phyloP scores from a whole-genome alignment of 2,797 vertebrate genomes.

The Poecilia velifera region DNA sequence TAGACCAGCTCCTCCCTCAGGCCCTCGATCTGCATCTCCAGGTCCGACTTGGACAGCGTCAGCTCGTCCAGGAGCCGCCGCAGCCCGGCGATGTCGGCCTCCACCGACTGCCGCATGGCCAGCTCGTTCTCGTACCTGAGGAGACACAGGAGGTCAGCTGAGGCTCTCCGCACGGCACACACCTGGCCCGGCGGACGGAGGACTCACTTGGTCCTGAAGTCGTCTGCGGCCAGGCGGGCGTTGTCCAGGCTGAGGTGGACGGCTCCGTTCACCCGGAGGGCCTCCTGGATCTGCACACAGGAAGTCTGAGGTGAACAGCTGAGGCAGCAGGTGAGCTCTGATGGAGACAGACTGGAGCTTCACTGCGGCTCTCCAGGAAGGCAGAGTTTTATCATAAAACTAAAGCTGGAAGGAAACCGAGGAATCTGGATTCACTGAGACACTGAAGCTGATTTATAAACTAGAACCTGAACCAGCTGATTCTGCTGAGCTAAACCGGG shows the following conservation, averaged over 20 bases:
- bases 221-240: constrained; percentile 84
- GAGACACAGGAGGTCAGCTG: background rate
- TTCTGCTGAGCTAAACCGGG: background rate
- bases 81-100: constrained; percentile 87
- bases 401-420: background rate
- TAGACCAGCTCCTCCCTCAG: constrained; percentile 87
- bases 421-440: background rate
- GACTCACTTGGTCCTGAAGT: constrained; percentile 87
- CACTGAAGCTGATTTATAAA: background rate
- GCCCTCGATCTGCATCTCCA: constrained; percentile 87
- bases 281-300: constrained; percentile 74
- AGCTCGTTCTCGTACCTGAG: constrained; percentile 63
- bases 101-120: constrained; percentile 78
- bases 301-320: background rate
- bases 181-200: constrained; percentile 56
- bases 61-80: constrained; percentile 86
- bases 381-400: background rate
- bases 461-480: background rate
- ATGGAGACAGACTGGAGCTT: background rate
- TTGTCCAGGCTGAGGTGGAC: constrained; percentile 80
- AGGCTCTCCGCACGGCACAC: background rate
- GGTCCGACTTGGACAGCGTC: constrained; percentile 81
- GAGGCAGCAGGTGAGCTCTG: background rate
- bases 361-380: background rate
- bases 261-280: constrained; percentile 49